phyloP scores from a whole-genome alignment of 2,113 vertebrate genomes.

The Bostrychus sinensis region DNA sequence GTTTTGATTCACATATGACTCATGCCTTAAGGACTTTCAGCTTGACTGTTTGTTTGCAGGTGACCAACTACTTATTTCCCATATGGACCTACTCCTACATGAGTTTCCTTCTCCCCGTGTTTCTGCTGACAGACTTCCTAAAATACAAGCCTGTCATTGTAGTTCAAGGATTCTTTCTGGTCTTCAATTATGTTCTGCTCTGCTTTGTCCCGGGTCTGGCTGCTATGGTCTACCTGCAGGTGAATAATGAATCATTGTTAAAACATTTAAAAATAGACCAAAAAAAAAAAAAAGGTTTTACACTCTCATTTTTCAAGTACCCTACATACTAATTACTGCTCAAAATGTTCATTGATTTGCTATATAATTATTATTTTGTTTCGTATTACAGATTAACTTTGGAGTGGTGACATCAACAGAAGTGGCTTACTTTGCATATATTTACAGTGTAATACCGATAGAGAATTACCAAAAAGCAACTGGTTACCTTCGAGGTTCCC shows the following conservation, averaged over 20 bases:
- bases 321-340: no score
- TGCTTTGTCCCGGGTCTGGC: slow-evolving; percentile 69
- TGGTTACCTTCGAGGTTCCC: slow-evolving; percentile 73
- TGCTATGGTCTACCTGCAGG: slow-evolving; percentile 74
- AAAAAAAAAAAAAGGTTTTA: no score
- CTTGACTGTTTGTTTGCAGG: slow-evolving; percentile 42
- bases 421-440: slow-evolving; percentile 80
- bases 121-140: slow-evolving; percentile 77
- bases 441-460: slow-evolving; percentile 75
- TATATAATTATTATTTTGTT: background rate
- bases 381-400: slow-evolving; percentile 60
- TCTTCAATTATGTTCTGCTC: slow-evolving; percentile 72
- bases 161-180: slow-evolving; percentile 72
- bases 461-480: slow-evolving; percentile 76
- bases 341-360: background rate
- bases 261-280: no score
- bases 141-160: slow-evolving; percentile 76
- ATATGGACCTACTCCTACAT: slow-evolving; percentile 82
- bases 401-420: slow-evolving; percentile 77
- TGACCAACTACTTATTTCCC: slow-evolving; percentile 78
- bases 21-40: background rate
- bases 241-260: slow-evolving; percentile 10
- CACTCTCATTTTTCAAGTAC: no score
- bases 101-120: slow-evolving; percentile 73
- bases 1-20: background rate